Evolutionary conservation across 1,140 invertebrate genomes (phyloP).

Genomic region (Trachymyrmex cornetzi): DNA sequence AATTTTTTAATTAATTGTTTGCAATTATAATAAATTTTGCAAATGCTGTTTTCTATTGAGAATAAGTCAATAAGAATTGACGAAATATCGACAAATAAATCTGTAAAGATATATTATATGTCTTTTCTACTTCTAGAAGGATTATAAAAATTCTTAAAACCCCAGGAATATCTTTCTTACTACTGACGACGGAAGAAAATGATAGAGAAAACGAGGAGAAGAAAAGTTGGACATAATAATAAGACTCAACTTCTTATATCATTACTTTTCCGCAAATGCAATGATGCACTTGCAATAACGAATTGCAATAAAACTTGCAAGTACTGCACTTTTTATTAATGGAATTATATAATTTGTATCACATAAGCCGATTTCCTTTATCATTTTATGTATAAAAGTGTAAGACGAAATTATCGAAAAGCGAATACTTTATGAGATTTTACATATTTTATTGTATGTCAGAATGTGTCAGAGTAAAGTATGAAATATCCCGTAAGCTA

Average conservation of each 20-base stretch:
- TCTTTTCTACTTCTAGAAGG: not conserved
- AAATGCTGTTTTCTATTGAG: not conserved
- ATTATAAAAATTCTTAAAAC: not conserved
- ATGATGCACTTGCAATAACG: not conserved
- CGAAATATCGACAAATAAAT: not conserved
- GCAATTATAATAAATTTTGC: not conserved
- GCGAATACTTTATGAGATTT: not conserved
- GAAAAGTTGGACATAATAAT: not conserved
- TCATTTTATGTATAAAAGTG: not conserved
- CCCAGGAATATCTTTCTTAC: not conserved
- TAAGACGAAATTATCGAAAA: not conserved
- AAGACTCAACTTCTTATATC: constrained; percentile 3
- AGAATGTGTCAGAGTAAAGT: not conserved
- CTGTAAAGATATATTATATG: not conserved
- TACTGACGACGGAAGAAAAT: not conserved
- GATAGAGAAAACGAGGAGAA: not conserved
- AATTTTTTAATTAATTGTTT: not conserved
- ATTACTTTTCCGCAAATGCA: not conserved
- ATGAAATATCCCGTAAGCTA: not conserved
- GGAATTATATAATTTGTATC: not conserved
- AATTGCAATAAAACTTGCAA: not conserved
- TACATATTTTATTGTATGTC: not conserved
- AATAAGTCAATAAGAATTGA: not conserved
- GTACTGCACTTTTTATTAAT: not conserved
- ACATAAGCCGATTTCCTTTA: not conserved